These are phyloP conservation scores for Ecliptopera silaceata DNA, from an alignment of 2,888 invertebrate genomes.

Conservation along the genomic window DNA sequence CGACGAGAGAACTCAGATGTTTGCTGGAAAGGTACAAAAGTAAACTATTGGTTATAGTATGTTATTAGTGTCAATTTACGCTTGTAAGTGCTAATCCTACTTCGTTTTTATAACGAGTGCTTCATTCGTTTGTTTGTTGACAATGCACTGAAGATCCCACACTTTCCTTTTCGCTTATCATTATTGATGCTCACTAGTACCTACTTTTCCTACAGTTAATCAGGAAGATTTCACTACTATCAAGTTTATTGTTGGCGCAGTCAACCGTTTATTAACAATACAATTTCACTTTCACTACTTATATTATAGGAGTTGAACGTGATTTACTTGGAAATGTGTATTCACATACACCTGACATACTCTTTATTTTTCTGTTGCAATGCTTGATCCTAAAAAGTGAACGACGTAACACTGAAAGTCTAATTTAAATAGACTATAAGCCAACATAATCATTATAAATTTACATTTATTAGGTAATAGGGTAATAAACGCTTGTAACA, in stretches of 20 bases:
- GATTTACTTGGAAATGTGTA: slow-evolving; percentile 3
- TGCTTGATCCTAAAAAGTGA: background rate
- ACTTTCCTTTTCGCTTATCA: slow-evolving; percentile 31
- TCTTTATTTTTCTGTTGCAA: background rate
- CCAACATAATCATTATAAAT: background rate
- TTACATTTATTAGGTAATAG: background rate
- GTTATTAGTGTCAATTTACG: background rate
- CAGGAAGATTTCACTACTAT: slow-evolving; percentile 26
- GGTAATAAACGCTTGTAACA: background rate
- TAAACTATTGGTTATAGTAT: background rate
- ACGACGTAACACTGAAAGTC: background rate
- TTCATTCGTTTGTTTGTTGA: slow-evolving; percentile 21
- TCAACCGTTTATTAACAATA: slow-evolving; percentile 11
- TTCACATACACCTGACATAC: background rate
- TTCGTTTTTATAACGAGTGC: slow-evolving; percentile 1
- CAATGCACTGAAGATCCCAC: slow-evolving; percentile 34
- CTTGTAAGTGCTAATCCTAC: background rate
- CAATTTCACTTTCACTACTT: slow-evolving; percentile 11
- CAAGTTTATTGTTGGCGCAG: slow-evolving; percentile 17
- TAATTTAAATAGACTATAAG: slow-evolving; percentile 6
- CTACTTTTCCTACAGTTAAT: slow-evolving; percentile 18
- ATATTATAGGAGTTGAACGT: background rate
- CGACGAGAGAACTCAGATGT: slow-evolving; percentile 47
- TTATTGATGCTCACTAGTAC: slow-evolving; percentile 14
- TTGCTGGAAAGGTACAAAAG: slow-evolving; percentile 55